A percentile compares a stretch with the other conserved stretches of the same genome.
phyloP scores from a whole-genome alignment of 64 coral and sea anemone species.

The Astreopora myriophthalma region DNA sequence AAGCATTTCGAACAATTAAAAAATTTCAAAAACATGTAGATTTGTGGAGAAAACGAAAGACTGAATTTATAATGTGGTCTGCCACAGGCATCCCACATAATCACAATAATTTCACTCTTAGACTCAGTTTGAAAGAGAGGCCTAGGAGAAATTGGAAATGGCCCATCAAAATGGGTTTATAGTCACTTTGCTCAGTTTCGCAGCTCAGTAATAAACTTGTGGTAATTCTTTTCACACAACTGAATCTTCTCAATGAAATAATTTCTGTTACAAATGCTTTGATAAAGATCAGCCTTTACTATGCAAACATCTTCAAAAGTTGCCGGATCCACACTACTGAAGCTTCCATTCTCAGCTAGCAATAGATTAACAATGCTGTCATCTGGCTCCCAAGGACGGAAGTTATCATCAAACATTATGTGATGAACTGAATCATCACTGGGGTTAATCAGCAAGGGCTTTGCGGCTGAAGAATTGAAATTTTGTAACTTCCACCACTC shows the following conservation, averaged over 20 bases:
- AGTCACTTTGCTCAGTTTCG: neutral
- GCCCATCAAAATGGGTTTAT: neutral
- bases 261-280: conserved; percentile 80
- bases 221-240: conserved; percentile 70
- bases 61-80: no score
- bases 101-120: no score
- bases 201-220: conserved; percentile 8
- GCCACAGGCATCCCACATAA: no score
- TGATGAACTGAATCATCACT: conserved; percentile 77
- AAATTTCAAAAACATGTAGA: no score
- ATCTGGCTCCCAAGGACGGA: conserved; percentile 76
- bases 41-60: no score
- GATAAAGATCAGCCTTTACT: conserved; percentile 77
- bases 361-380: conserved; percentile 80
- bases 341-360: conserved; percentile 9
- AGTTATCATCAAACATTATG: conserved; percentile 95
- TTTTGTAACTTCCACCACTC: conserved; percentile 62
- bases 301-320: conserved; percentile 71
- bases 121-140: no score
- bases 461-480: conserved; percentile 54
- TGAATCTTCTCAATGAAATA: conserved; percentile 85
- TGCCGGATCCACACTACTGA: conserved; percentile 47
- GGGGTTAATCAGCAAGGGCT: conserved; percentile 68
- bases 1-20: no score
- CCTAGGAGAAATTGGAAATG: no score